Evolutionary conservation across 2,888 invertebrate species (phyloP), one percentile per base, ranked within the genome.

Genomic region (Pachydiplax longipennis): DNA sequence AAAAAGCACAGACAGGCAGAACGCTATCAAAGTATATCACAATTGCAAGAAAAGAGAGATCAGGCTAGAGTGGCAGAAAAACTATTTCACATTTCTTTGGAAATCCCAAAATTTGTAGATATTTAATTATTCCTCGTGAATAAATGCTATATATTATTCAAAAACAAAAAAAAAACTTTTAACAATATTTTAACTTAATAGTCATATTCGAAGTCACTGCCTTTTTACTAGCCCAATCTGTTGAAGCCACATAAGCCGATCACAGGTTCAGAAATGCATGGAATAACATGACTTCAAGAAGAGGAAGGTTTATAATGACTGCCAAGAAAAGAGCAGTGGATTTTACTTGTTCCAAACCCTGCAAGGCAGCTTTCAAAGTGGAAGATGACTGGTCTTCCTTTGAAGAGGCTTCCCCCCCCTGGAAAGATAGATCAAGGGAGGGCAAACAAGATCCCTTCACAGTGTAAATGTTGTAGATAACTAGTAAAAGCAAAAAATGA

Each of bases 321-420:
- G 61, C 87, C 87, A 87, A 87, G 83, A 87, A 87, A 61, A 61
- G 61, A 87, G 87, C 37, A 61, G 37, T 31, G 61, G 61, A 61
- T 87, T 61, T 87, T 87, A 87, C 87, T 87, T 87, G 87, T 87
- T 87, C 87, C 87, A 87, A 87, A 87, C 87, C 87, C 87, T 87
- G 87, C 87, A 87, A 61, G 87, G 87, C 87, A 87, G 87, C 87
- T 61, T 87, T 87, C 87, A 87, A 61, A 61, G 87, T 37, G 37
- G 87, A 87, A 87, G 87, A 87, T 87, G 87, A 58, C 58, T 35
- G 87, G 87, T 61, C 87, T 87, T 87, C 87, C 61, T 87, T 87
- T 87, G 87, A 87, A 15, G 87, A 87, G 61, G 58, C 61, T 87
- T 65, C 58, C 37, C 61, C 87, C 37, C 61, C 87, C 87, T 87